A percentile compares a stretch with the other conserved stretches of the same genome.
Conservation (phyloP, 2,797 vertebrate genomes). For the Allobates femoralis region DNA sequence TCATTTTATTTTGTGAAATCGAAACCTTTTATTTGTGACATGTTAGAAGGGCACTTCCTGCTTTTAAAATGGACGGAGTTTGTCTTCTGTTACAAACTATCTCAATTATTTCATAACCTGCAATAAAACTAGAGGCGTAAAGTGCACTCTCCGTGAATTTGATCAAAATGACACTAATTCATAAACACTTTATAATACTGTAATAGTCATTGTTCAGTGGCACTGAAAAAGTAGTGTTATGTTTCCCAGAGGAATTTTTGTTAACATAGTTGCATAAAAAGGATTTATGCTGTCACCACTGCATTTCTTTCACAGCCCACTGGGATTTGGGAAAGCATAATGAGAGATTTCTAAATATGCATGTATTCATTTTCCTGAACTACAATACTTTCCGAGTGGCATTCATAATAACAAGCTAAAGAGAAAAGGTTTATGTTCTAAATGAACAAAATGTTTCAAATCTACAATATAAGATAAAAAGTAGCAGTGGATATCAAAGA, state of each 20-base stretch:
- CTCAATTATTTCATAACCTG: slow-evolving; percentile 68
- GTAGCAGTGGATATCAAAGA: slow-evolving; percentile 1
- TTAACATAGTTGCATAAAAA: slow-evolving; percentile 64
- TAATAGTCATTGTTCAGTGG: slow-evolving; percentile 65
- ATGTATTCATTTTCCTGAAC: slow-evolving; percentile 66
- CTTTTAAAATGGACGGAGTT: not conserved
- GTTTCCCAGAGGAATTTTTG: slow-evolving; percentile 67
- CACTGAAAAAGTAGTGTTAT: slow-evolving; percentile 60
- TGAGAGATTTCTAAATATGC: slow-evolving; percentile 65
- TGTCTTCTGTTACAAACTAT: slow-evolving; percentile 54
- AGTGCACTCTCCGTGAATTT: slow-evolving; percentile 65
- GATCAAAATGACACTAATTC: slow-evolving; percentile 63
- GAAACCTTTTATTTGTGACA: slow-evolving; percentile 20
- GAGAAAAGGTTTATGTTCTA: slow-evolving; percentile 55
- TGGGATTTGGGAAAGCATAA: slow-evolving; percentile 63
- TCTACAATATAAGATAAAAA: slow-evolving; percentile 28
- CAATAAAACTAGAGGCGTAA: slow-evolving; percentile 66
- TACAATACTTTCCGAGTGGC: slow-evolving; percentile 62
- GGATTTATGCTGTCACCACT: slow-evolving; percentile 62
- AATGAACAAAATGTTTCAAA: slow-evolving; percentile 52
- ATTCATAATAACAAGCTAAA: slow-evolving; percentile 58
- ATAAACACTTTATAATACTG: slow-evolving; percentile 65
- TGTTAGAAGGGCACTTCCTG: not conserved
- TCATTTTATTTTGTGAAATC: slow-evolving; percentile 2
- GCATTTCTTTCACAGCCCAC: slow-evolving; percentile 60